A percentile compares a stretch with the other conserved stretches of the same genome.
Conservation (phyloP, 2,113 vertebrate species). For the Bungarus multicinctus region DNA sequence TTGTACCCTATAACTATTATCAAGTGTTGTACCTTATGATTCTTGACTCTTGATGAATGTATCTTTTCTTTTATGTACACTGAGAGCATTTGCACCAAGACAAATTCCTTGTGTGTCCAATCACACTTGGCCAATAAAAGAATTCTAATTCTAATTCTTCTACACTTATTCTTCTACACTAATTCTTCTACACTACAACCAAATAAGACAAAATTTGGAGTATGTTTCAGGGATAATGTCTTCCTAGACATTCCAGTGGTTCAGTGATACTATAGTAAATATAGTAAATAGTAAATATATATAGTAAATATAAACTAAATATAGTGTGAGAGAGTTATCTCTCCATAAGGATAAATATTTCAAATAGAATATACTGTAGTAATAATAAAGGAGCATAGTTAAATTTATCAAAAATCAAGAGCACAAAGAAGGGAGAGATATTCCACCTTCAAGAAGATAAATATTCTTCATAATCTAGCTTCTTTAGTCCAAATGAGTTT, state of each 20-base stretch:
- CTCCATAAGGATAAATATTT: background rate
- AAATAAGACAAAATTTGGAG: background rate
- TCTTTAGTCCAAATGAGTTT: background rate
- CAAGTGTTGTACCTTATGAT: too few relatives aligned
- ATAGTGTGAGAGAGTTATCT: background rate
- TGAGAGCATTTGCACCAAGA: too few relatives aligned
- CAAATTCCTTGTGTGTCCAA: too few relatives aligned
- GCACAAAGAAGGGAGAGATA: background rate
- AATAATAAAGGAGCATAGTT: background rate
- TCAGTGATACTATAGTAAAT: too few relatives aligned
- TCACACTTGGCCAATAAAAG: too few relatives aligned
- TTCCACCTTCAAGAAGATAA: background rate
- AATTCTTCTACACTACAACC: too few relatives aligned
- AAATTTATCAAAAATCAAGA: background rate
- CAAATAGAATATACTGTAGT: background rate
- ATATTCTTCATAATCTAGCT: background rate
- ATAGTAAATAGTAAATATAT: too few relatives aligned
- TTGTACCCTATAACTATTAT: too few relatives aligned
- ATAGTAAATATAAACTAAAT: background rate
- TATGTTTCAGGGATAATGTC: background rate
- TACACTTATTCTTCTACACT: too few relatives aligned
- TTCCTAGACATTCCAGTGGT: background rate
- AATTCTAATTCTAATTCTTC: too few relatives aligned
- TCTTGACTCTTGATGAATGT: too few relatives aligned
- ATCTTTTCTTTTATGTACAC: too few relatives aligned